Base-by-base conservation (phyloP, 2,113 vertebrate genomes). In the Anhinga rufa region DNA sequence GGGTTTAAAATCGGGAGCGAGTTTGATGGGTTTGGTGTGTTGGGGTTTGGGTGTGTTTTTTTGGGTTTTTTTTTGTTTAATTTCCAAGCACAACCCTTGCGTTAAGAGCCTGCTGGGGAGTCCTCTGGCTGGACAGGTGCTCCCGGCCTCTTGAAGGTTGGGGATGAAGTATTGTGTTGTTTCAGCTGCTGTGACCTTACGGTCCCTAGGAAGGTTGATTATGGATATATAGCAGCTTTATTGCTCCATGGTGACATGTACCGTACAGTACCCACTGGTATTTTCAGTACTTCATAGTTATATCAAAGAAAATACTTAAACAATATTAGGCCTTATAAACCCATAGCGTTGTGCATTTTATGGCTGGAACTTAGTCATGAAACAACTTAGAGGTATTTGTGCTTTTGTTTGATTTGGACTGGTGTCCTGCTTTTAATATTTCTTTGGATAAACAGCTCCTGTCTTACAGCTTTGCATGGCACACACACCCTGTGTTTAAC, bases 171-270 rank as follows among this genome's bases (percentile, higher is more conserved):
- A 90, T 94, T 95, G 55, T 96, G 96, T 97, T 97, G 91, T 94
- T 97, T 94, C 97, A 97, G 97, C 97, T 97, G 97, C 86, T 90
- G 68, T 96, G 95, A 96, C 95, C 93, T 91, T 97, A 61, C 1
- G 40, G 74, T 94, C 90, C 79, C 93, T 83, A 85, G 84, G 85
- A 97, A 91, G 69, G 66, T 92, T 93, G 93, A 74, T 95, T 97
- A 95, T 93, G 83, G 94, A 96, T 89, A 65, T 89, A 65, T 74
- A 92, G 93, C 61, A 81, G 79, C 92, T 97, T 97, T 96, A 94
- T 80, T 72, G 90, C 84, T 91, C 96, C 70, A 14, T 32, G 55
- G 86, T 3, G 94, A 93, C 95, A 74, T 15, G 65, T 92, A 88
- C 64, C 14, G 9, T 86, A 96, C 57, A 38, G 88, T 90, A 92